A percentile compares a stretch with the other conserved stretches of the same genome.
Evolutionary conservation across 2,797 vertebrate species (phyloP).

Genomic region (Lithobates pipiens): DNA sequence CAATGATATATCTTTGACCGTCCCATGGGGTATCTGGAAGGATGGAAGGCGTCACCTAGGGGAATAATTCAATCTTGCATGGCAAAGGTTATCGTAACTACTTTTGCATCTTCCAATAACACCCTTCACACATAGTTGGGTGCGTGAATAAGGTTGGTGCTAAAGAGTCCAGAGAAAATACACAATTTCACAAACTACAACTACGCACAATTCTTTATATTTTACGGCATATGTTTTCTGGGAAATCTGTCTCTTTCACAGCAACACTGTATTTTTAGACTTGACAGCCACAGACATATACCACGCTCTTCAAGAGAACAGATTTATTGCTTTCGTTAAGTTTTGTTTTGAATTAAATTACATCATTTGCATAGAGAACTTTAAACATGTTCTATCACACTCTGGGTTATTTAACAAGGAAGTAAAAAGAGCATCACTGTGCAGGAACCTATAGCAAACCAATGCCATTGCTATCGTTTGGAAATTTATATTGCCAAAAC

Average conservation of each 20-base stretch:
- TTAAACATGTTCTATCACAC: neutral
- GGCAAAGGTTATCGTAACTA: neutral
- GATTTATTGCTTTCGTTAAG: constrained; percentile 1
- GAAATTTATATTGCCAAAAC: too few species aligned
- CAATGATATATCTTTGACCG: neutral
- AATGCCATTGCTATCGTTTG: too few species aligned
- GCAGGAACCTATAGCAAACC: neutral
- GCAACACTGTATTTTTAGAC: too few species aligned
- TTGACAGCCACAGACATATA: neutral
- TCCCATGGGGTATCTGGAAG: neutral
- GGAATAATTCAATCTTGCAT: constrained; percentile 7
- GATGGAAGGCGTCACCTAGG: neutral
- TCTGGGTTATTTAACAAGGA: neutral
- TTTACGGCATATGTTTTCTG: too few species aligned
- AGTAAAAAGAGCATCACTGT: neutral
- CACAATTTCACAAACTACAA: neutral
- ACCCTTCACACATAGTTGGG: neutral
- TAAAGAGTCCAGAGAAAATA: neutral
- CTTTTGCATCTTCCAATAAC: neutral
- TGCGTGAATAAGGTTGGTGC: neutral
- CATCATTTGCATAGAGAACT: neutral
- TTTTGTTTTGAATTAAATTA: neutral
- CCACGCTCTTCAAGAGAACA: neutral
- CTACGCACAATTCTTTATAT: neutral
- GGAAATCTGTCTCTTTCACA: too few species aligned